phyloP scores from a whole-genome alignment of 1,140 invertebrate species.

The Hydropsyche tenuis region DNA sequence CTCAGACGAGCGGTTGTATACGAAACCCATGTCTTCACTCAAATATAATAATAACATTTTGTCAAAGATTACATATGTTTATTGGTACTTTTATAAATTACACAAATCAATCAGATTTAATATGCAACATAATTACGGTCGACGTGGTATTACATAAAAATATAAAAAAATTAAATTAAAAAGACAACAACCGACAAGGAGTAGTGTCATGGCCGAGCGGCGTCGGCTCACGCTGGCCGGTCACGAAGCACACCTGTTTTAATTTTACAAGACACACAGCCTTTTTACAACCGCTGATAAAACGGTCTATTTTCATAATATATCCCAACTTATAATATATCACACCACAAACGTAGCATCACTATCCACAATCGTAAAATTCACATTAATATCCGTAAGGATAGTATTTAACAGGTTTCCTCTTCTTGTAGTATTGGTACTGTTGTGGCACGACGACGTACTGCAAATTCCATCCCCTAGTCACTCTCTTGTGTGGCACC shows the following conservation, averaged over 20 bases:
- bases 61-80: background rate
- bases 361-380: background rate
- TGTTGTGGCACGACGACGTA: conserved; percentile 60
- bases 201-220: conserved; percentile 32
- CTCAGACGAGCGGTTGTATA: no score
- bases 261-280: conserved; percentile 15
- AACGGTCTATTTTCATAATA: background rate
- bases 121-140: background rate
- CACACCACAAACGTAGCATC: no score
- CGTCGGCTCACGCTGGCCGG: conserved; percentile 22
- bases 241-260: conserved; percentile 19
- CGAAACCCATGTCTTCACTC: no score
- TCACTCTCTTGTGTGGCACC: conserved; percentile 54
- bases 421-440: conserved; percentile 43
- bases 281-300: conserved; percentile 4
- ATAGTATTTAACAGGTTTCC: conserved; percentile 22
- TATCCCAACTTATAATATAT: no score
- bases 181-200: conserved; percentile 28
- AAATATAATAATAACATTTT: background rate
- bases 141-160: conserved; percentile 10
- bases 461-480: conserved; percentile 62
- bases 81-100: background rate
- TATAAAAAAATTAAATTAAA: conserved; percentile 17
- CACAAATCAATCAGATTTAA: conserved; percentile 1
- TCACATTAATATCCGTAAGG: background rate